These are phyloP conservation scores for Aphrophora alni DNA, from an alignment of 2,888 invertebrate genomes.

Conservation along the genomic window DNA sequence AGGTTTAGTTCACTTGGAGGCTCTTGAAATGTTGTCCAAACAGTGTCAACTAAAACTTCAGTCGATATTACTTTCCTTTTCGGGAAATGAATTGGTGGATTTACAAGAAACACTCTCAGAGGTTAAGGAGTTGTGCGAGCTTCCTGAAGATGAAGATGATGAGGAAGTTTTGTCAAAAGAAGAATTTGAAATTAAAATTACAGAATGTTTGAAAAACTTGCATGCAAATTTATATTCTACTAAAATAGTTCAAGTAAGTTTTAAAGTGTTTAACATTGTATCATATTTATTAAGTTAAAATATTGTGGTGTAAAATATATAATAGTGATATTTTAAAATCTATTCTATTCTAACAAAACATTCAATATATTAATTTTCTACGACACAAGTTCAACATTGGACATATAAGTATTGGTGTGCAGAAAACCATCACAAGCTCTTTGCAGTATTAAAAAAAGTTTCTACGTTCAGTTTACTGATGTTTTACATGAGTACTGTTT, in stretches of 20 bases:
- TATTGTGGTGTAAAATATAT: too few relatives aligned
- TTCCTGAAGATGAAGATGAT: slow-evolving; percentile 63
- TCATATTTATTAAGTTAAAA: too few relatives aligned
- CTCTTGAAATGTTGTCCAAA: slow-evolving; percentile 87
- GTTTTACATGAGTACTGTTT: too few relatives aligned
- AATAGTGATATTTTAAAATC: too few relatives aligned
- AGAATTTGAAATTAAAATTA: slow-evolving; percentile 31
- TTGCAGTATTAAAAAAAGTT: too few relatives aligned
- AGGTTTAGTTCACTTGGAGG: slow-evolving; percentile 87
- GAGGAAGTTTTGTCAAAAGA: slow-evolving; percentile 28
- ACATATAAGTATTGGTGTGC: too few relatives aligned
- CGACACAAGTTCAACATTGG: too few relatives aligned
- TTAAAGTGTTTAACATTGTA: not conserved
- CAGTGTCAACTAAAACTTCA: slow-evolving; percentile 79
- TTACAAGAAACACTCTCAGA: slow-evolving; percentile 79
- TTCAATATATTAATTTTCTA: too few relatives aligned
- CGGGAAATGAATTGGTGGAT: slow-evolving; percentile 67
- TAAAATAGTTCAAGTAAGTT: slow-evolving; percentile 41
- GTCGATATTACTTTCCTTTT: slow-evolving; percentile 64
- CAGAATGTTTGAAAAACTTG: slow-evolving; percentile 34
- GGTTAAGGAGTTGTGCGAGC: slow-evolving; percentile 78
- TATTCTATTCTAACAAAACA: too few relatives aligned
- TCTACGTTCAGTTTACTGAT: too few relatives aligned
- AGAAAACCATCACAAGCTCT: too few relatives aligned
- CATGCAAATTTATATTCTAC: slow-evolving; percentile 43